Conservation (phyloP, 2,113 vertebrate species). For the Rhabdomys dilectus region DNA sequence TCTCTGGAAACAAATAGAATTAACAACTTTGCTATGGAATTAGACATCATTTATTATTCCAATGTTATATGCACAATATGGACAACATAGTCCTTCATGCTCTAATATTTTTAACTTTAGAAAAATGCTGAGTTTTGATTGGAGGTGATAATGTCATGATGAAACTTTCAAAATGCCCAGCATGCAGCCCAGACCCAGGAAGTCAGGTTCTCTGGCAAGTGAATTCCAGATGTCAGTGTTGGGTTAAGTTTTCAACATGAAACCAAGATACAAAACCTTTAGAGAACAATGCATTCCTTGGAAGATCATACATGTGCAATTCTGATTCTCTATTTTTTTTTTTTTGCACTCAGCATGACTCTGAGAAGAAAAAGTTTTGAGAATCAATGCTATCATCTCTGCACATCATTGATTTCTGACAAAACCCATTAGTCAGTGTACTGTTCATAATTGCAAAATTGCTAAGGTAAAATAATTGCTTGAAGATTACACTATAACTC, state of each 20-base stretch:
- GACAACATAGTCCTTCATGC: background rate
- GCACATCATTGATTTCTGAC: background rate
- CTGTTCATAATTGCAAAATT: background rate
- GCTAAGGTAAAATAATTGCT: background rate
- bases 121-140: background rate
- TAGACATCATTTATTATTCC: background rate
- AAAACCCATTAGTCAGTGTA: background rate
- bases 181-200: background rate
- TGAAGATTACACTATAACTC: slow-evolving; percentile 3
- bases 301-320: background rate
- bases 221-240: background rate
- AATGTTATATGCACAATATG: background rate
- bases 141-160: background rate
- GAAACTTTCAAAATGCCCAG: background rate
- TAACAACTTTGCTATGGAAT: background rate
- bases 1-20: background rate
- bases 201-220: background rate
- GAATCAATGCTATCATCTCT: background rate
- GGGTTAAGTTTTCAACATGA: background rate
- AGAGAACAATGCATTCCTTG: background rate
- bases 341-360: background rate
- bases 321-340: background rate
- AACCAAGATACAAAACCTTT: background rate
- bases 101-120: background rate
- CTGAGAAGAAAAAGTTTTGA: background rate